Evolutionary conservation across 2,797 vertebrate genomes (phyloP), one percentile per base, ranked within the genome.

Genomic region (Fistularia tabacaria): DNA sequence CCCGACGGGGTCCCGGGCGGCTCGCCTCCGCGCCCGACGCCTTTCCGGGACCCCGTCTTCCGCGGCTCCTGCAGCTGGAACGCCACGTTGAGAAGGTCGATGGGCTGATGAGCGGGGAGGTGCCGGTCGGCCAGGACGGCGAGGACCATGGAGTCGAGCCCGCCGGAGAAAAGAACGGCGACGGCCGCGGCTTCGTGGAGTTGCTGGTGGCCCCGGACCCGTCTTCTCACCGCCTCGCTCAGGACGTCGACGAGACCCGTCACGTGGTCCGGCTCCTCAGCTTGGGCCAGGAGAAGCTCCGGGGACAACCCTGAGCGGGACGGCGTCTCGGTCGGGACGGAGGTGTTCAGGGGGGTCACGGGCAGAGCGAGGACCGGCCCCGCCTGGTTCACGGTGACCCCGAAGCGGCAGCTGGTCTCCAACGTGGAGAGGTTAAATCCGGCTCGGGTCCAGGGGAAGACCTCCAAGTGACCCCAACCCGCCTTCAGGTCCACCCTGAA

Each of bases 81-180:
- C n/a, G 97, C 95, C 9, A 99, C 95, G n/a, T 99, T 99, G 10
- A 99, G 92, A 59, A 99, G 94, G 76, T 99, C 97, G 55, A 98
- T 91, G 1, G 94, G 90, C 67, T 94, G 91, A 3, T 88, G 86
- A 39, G 61, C 10, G 46, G 95, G 93, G 48, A 95, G 49, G 1
- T 98, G 91, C 8, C 59, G 90, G 70, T 98, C 93, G 47, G 95
- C 94, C 62, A 99, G 86, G 1, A 85, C 80, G 25, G 97, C 94
- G 49, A 99, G 78, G 60, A 96, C 85, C 90, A 97, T 95, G 0
- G 95, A 99, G 75, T 99, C 97, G 14, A 98, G 70, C 1, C 97
- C 97, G 48, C 97, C 97, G 46, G 97, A 99, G 74, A 97, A 99
- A 1, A 99, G 92, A 44, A 99, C 57, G 0, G 94, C 95, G 7